These are phyloP conservation scores for Drosophila picticornis DNA, from an alignment of 2,888 invertebrate species.

Conservation along the genomic window DNA sequence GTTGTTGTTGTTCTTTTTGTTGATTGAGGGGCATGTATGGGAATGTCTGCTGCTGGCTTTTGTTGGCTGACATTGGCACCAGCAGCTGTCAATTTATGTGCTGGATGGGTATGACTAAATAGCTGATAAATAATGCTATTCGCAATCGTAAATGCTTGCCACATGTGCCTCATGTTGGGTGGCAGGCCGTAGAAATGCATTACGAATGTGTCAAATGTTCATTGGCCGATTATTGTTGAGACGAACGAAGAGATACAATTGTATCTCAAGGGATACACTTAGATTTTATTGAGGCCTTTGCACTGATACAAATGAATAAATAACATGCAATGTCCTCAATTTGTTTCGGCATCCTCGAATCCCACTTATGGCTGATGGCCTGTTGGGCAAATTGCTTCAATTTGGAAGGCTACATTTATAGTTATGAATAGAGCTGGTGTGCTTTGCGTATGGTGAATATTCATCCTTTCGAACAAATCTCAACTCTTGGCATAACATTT, in stretches of 20 bases:
- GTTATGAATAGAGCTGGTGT: not conserved
- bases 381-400: constrained; percentile 42
- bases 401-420: constrained; percentile 16
- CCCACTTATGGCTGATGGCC: constrained; percentile 35
- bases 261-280: constrained; percentile 56
- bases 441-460: not conserved
- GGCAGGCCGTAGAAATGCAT: constrained; percentile 51
- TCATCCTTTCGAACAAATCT: not conserved
- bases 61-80: constrained; percentile 73
- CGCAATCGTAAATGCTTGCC: constrained; percentile 38
- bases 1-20: not conserved
- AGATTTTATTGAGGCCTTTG: constrained; percentile 32
- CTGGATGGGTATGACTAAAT: constrained; percentile 72
- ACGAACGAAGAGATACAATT: constrained; percentile 41
- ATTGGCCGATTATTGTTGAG: constrained; percentile 41
- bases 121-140: constrained; percentile 71
- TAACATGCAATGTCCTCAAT: constrained; percentile 14
- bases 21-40: constrained; percentile 44
- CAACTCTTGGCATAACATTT: not conserved
- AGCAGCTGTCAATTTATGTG: constrained; percentile 65
- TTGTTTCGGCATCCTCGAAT: constrained; percentile 1
- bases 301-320: constrained; percentile 10
- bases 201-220: constrained; percentile 59
- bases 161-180: constrained; percentile 36
- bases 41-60: constrained; percentile 49